These are phyloP conservation scores for Muntiacus muntjak DNA, from an alignment of 2,113 vertebrate species.

Conservation along the genomic window DNA sequence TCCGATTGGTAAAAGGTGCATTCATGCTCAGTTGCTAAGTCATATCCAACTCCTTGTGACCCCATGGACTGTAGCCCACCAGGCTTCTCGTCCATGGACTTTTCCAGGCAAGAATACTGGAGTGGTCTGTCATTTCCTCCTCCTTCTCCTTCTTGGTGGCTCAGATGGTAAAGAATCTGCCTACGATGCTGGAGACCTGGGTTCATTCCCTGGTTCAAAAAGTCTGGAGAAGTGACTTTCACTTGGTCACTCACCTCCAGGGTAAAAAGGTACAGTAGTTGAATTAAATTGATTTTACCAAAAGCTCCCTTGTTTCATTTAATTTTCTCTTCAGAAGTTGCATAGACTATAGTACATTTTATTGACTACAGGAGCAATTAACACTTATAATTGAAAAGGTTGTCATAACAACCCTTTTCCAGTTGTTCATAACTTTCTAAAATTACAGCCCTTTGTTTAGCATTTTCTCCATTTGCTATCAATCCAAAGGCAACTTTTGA, in stretches of 20 bases:
- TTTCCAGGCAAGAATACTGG: not conserved
- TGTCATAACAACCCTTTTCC: not conserved
- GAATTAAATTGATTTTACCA: conserved; percentile 3
- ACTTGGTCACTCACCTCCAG: not conserved
- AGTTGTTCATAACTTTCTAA: not conserved
- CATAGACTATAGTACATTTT: not conserved
- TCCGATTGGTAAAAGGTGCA: not conserved
- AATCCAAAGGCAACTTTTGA: not conserved
- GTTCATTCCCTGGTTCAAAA: not conserved
- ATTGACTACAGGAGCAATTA: not conserved
- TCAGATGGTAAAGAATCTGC: not conserved
- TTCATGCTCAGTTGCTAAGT: not conserved
- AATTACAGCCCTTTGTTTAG: not conserved
- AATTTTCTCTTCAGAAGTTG: not conserved
- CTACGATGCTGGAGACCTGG: not conserved
- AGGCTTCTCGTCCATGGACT: not conserved
- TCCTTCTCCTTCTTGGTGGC: not conserved
- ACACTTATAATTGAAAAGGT: not conserved
- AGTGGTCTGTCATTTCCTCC: not conserved
- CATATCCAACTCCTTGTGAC: not conserved
- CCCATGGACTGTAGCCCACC: not conserved
- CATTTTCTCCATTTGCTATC: not conserved
- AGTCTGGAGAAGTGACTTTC: not conserved
- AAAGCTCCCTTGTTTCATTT: not conserved
- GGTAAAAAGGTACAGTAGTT: not conserved